A percentile compares a stretch with the other conserved stretches of the same genome.
Conservation (phyloP, 2,888 invertebrate genomes). For the Hypomecis atomaria region DNA sequence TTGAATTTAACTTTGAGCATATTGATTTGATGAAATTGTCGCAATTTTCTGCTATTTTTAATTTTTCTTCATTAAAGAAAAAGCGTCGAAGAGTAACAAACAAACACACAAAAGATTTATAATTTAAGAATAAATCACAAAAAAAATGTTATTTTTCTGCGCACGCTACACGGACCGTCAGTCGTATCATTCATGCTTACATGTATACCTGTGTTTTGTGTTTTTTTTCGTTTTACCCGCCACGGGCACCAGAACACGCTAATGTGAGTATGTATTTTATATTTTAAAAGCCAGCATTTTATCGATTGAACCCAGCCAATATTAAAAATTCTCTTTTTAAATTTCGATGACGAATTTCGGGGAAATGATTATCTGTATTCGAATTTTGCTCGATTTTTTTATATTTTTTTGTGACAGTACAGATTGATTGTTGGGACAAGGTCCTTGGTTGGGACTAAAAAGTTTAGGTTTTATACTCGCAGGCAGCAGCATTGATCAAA, state of each 20-base stretch:
- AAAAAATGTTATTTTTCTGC: conserved; percentile 35
- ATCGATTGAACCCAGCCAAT: conserved; percentile 47
- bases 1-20: background rate
- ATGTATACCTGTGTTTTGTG: conserved; percentile 39
- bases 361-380: conserved; percentile 17
- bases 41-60: conserved; percentile 5
- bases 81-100: no score
- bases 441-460: no score
- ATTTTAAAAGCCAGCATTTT: conserved; percentile 43
- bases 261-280: conserved; percentile 46
- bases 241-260: conserved; percentile 39
- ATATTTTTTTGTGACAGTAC: background rate
- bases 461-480: background rate
- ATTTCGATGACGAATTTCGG: conserved; percentile 15
- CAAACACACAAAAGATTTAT: no score
- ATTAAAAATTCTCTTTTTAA: conserved; percentile 37
- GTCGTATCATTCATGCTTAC: conserved; percentile 52
- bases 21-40: background rate
- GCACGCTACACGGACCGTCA: conserved; percentile 50
- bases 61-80: conserved; percentile 4
- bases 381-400: background rate
- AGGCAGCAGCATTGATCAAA: no score
- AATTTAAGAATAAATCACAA: background rate
- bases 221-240: conserved; percentile 39
- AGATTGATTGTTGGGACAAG: background rate